phyloP scores from a whole-genome alignment of 2,888 invertebrate species.

The Orchesella flavescens region DNA sequence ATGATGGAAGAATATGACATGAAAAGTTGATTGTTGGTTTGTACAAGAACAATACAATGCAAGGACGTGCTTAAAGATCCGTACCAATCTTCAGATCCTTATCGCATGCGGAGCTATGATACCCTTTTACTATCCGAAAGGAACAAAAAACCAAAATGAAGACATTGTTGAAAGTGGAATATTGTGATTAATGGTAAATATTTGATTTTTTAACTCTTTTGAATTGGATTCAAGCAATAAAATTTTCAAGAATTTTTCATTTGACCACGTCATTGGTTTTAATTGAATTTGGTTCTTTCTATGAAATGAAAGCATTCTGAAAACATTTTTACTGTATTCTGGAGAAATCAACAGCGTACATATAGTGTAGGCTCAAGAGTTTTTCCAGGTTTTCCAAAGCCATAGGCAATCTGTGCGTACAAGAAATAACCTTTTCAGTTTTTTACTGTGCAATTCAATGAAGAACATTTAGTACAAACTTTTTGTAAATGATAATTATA shows the following conservation, averaged over 20 bases:
- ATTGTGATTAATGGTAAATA: too few relatives aligned
- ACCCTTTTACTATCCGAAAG: neutral
- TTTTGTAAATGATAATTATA: too few relatives aligned
- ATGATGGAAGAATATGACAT: neutral
- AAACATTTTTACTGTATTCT: neutral
- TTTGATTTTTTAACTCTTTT: too few relatives aligned
- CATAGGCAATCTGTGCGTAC: too few relatives aligned
- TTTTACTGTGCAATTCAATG: too few relatives aligned
- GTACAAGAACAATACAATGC: neutral
- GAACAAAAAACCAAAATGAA: neutral
- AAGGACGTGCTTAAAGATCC: neutral
- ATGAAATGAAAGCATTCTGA: neutral
- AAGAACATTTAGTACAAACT: too few relatives aligned
- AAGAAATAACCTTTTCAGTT: too few relatives aligned
- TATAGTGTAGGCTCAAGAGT: too few relatives aligned
- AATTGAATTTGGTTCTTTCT: conserved; percentile 40
- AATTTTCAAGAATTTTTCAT: neutral
- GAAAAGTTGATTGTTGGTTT: neutral
- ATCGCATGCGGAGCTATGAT: neutral
- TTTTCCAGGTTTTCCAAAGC: too few relatives aligned
- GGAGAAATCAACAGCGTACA: too few relatives aligned
- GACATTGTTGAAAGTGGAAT: too few relatives aligned
- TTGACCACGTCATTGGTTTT: conserved; percentile 43
- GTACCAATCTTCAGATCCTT: neutral
- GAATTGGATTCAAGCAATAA: too few relatives aligned